Base-by-base conservation (phyloP, 2,797 vertebrate genomes). In the Typhlichthys eigenmanni region DNA sequence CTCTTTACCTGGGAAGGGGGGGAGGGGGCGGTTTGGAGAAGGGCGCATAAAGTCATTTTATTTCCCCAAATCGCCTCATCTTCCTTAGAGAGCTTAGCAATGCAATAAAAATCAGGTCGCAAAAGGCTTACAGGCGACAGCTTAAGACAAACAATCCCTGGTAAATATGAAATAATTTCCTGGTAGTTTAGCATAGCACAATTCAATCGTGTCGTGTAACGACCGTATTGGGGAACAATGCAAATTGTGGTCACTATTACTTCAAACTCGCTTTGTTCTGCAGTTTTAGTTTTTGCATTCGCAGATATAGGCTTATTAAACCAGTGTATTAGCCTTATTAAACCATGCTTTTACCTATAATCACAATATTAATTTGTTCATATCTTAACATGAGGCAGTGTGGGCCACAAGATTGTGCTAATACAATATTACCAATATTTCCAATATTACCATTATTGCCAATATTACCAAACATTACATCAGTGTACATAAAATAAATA, bases 71-170 rank as follows among this genome's bases (percentile, higher is more conserved):
- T 77, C 82, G 56, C 58, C 13, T 61, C 52, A 76, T 79, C 59
- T 71, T 69, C 69, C 68, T 76, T 81, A 53, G 60, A 61, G 47
- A 71, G 76, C 54, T 85, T 78, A 79, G 66, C 77, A 66, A 48
- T 63, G 66, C 62, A 78, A 81, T 81, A 66, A 83, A 79, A 82
- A 75, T 3, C 51, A 69, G 32, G 75, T 62, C 54, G 54, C 57
- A 32, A 38, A 66, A 58, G 73, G 79, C 84, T 87, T 85, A 68
- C 3, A 38, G 68, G 53, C 47, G 70, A 55, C 75, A 77, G 81
- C 70, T 85, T 75, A 73, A 64, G 62, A 69, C 66, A 64, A 79
- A 79, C 63, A 69, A 55, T 75, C 62, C 72, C 47, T 72, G 60
- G 29, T 60, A 66, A 82, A 85, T 66, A 59, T 29, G 14, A 60